Base-by-base conservation (phyloP, 2,113 vertebrate species). In the Athene cunicularia region DNA sequence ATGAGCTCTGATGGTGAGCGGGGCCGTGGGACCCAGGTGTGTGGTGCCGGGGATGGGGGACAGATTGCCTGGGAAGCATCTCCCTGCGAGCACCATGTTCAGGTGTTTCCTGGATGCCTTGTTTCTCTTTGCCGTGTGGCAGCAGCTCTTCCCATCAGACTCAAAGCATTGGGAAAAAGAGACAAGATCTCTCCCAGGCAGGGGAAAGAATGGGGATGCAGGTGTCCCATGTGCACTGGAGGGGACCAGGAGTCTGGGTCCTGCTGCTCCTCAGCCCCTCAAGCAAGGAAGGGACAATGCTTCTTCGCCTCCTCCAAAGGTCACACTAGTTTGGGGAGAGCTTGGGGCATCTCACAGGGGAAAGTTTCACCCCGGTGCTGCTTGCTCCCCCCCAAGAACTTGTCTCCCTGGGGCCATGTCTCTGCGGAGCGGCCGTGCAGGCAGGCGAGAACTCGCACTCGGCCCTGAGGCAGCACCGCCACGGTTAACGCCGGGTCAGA, bases 1-100 rank as follows among this genome's bases (percentile, higher is more conserved):
- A 99, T 0, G 99, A 99, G 95, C 98, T 99, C 64, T 99, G 99
- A 98, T 6, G 45, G 45, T 98, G 68, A 95, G 92, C 5, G 3
- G 17, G 45, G 75, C 22, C 0, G 2, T 66, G 80, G 88, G 53
- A 72, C 16, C 33, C 0, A 0, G 13, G 33, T 1, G 1, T 2
- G 4, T 35, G 52, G 43, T 18, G 58, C 12, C 6, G 20, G 67
- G 30, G 41, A 24, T 3, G 2, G n/a, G 70, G 58, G 27, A 62
- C 39, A 63, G 81, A 67, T 28, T 0, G 4, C 37, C 47, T 93
- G 74, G 62, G 43, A 63, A 85, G 56, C 6, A 5, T 14, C 72
- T 73, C 27, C 30, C 37, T 59, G 24, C 6, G 13, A 26, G 26
- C 0, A 0, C 47, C 0, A 0, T 16, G 8, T 41, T 68, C 3